Evolutionary conservation across 2,113 vertebrate genomes (phyloP).

Genomic region (Prunella fulvescens): DNA sequence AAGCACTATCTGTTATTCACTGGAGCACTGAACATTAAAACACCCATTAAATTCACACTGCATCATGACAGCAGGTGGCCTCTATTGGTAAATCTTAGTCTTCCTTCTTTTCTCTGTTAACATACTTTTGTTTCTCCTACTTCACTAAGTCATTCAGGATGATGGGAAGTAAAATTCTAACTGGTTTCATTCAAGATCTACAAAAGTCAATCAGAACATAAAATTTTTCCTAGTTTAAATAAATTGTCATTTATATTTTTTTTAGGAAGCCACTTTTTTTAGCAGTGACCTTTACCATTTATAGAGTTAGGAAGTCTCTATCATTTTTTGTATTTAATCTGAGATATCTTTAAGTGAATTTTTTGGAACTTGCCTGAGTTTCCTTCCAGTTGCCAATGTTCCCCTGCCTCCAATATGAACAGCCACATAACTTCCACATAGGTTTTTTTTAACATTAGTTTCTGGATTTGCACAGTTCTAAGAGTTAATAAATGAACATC

Average conservation of each 20-base stretch:
- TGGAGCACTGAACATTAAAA: not conserved
- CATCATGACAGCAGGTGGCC: not conserved
- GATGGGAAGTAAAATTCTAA: not conserved
- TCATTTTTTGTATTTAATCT: not conserved
- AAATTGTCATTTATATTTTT: not conserved
- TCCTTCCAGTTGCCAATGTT: not conserved
- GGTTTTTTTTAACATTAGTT: not conserved
- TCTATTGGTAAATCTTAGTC: not conserved
- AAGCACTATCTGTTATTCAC: not conserved
- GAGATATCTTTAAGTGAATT: not conserved
- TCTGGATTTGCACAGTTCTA: not conserved
- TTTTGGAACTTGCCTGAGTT: not conserved
- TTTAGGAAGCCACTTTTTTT: not conserved
- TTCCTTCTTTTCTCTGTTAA: not conserved
- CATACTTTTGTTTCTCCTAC: not conserved
- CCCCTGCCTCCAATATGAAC: not conserved
- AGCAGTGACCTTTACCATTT: not conserved
- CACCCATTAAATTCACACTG: not conserved
- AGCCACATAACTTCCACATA: not conserved
- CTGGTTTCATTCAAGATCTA: not conserved
- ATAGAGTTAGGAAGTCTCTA: not conserved
- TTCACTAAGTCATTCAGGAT: not conserved
- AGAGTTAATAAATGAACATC: not conserved
- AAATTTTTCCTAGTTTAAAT: not conserved
- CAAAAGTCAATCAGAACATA: not conserved